These are phyloP conservation scores for Epizoanthus stellaris DNA, from an alignment of 92 coral and sea anemone species.

Conservation along the genomic window DNA sequence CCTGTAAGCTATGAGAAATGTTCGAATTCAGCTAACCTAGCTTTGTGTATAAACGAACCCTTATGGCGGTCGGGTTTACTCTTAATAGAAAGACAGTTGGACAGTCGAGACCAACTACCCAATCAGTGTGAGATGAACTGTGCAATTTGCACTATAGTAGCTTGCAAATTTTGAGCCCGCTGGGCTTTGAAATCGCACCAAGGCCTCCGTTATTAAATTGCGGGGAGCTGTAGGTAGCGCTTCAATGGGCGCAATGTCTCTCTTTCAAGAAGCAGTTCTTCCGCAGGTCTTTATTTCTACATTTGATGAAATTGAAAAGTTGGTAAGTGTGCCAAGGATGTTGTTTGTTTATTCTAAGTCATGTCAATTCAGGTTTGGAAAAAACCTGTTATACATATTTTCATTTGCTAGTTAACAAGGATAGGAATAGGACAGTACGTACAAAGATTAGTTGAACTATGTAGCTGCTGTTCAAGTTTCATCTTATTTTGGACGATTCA, in stretches of 20 bases:
- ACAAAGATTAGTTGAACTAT: not conserved
- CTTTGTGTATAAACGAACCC: not conserved
- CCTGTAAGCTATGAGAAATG: constrained; percentile 20
- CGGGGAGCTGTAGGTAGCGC: not conserved
- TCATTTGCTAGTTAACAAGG: not conserved
- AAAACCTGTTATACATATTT: not conserved
- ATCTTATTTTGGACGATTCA: not conserved
- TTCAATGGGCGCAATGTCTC: constrained; percentile 11
- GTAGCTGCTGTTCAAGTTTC: not conserved
- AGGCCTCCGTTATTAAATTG: not conserved
- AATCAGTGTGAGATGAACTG: constrained; percentile 23
- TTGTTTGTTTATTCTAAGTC: constrained; percentile 13
- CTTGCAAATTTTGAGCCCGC: constrained; percentile 31
- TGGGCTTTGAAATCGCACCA: constrained; percentile 27
- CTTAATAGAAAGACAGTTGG: not conserved
- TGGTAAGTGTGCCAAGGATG: constrained; percentile 30
- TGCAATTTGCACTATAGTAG: constrained; percentile 44
- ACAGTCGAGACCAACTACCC: constrained; percentile 16
- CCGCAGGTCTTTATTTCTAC: constrained; percentile 38
- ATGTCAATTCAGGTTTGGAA: not conserved
- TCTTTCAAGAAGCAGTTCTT: constrained; percentile 35
- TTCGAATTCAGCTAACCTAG: not conserved
- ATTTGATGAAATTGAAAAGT: constrained; percentile 40
- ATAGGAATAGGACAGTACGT: not conserved
- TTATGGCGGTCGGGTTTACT: not conserved